Percentiles rank a stretch among this genome's conserved stretches.
phyloP scores from a whole-genome alignment of 64 coral and sea anemone species.

The Catalaphyllia jardinei region DNA sequence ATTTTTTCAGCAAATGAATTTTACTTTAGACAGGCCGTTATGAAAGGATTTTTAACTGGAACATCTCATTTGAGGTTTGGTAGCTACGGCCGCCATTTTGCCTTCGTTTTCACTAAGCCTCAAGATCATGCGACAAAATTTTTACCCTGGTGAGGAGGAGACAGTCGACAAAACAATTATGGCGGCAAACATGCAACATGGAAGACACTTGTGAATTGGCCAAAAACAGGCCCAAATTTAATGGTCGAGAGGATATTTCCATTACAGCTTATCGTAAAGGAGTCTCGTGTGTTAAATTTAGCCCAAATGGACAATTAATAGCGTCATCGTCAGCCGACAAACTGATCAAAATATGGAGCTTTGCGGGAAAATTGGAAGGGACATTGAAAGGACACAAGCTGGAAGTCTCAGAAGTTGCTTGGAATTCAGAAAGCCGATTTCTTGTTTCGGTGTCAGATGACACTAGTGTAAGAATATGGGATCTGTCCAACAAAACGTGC shows the following conservation, averaged over 20 bases:
- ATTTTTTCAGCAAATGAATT: neutral
- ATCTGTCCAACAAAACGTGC: conserved; percentile 5
- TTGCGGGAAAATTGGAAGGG: conserved; percentile 47
- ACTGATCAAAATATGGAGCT: conserved; percentile 66
- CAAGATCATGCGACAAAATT: conserved; percentile 20
- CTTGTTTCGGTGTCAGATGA: conserved; percentile 72
- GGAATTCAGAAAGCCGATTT: conserved; percentile 52
- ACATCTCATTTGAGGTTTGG: conserved; percentile 30
- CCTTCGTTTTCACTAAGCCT: neutral
- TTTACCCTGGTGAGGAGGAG: neutral
- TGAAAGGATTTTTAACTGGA: neutral
- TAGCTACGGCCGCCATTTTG: conserved; percentile 78
- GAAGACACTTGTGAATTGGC: neutral
- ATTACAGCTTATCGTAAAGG: conserved; percentile 52
- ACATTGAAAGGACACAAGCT: conserved; percentile 65
- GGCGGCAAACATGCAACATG: neutral
- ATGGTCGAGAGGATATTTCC: neutral
- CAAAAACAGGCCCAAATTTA: neutral
- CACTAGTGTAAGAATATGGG: conserved; percentile 65
- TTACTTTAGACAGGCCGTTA: neutral
- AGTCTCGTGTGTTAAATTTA: conserved; percentile 71
- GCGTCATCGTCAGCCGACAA: conserved; percentile 75
- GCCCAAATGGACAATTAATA: conserved; percentile 53
- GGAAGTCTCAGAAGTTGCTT: conserved; percentile 63
- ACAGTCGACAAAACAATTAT: neutral